Conservation (phyloP, 2,797 vertebrate genomes). For the Prunella strophiata region DNA sequence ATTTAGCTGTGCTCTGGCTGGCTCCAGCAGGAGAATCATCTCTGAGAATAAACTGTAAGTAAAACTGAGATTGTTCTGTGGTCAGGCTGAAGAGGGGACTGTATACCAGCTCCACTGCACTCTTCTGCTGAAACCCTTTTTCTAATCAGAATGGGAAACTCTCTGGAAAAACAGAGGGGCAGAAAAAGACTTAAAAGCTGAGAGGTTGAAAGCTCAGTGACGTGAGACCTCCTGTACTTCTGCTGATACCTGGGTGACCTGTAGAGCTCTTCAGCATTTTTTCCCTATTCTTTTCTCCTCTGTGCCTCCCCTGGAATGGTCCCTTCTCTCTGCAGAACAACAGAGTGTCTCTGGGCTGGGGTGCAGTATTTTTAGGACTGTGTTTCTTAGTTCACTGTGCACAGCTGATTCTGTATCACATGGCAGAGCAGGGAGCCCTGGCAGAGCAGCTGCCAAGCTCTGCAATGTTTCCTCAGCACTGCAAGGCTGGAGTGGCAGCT, state of each 20-base stretch:
- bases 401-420: not conserved
- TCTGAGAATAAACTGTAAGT: conserved; percentile 18
- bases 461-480: not conserved
- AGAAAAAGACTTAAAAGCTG: not conserved
- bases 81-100: not conserved
- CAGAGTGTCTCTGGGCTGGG: not conserved
- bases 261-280: accelerated
- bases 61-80: not conserved
- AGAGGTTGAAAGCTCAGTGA: not conserved
- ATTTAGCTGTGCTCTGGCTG: not conserved
- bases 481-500: not conserved
- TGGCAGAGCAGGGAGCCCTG: not conserved
- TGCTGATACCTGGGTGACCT: not conserved
- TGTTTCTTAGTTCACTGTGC: not conserved
- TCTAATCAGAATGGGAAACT: not conserved
- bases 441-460: not conserved
- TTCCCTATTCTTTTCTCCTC: accelerated
- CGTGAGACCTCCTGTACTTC: accelerated
- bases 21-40: not conserved
- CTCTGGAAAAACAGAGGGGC: not conserved
- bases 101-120: not conserved
- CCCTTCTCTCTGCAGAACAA: not conserved
- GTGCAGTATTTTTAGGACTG: not conserved
- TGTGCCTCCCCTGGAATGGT: not conserved
- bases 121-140: not conserved